A percentile compares a stretch with the other conserved stretches of the same genome.
phyloP scores from a whole-genome alignment of 2,113 vertebrate genomes.

The Xiphophorus hellerii region DNA sequence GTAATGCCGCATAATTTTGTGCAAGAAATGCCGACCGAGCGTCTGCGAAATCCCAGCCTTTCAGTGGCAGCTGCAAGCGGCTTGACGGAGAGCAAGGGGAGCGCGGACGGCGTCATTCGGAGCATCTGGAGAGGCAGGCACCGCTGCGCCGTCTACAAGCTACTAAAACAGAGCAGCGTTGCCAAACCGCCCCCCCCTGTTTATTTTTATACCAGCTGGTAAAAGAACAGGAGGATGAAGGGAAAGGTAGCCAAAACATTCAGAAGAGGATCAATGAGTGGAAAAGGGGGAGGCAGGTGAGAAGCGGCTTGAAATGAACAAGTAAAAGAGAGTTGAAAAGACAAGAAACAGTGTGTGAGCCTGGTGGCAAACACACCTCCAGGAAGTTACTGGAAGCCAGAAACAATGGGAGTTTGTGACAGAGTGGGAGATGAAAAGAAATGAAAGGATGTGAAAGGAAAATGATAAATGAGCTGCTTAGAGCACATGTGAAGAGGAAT shows the following conservation, averaged over 20 bases:
- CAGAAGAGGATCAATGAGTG: slow-evolving; percentile 53
- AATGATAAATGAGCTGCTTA: slow-evolving; percentile 7
- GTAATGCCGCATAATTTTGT: slow-evolving; percentile 50
- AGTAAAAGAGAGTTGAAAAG: slow-evolving; percentile 10
- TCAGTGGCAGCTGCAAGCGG: slow-evolving; percentile 71
- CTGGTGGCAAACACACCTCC: slow-evolving; percentile 28
- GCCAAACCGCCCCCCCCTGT: slow-evolving; percentile 43
- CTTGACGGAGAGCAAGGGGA: slow-evolving; percentile 39
- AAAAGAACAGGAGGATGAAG: slow-evolving; percentile 50
- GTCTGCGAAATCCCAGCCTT: slow-evolving; percentile 72
- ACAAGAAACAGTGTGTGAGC: slow-evolving; percentile 4
- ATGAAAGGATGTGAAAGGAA: slow-evolving; percentile 4
- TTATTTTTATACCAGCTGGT: slow-evolving; percentile 64
- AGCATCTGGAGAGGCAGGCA: slow-evolving; percentile 73
- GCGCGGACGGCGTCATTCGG: slow-evolving; percentile 46
- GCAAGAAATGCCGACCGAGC: slow-evolving; percentile 64
- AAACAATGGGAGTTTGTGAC: slow-evolving; percentile 52
- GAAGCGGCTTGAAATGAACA: slow-evolving; percentile 34
- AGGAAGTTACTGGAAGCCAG: slow-evolving; percentile 61
- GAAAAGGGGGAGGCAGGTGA: slow-evolving; percentile 54
- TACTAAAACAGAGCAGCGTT: slow-evolving; percentile 50
- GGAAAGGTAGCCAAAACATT: slow-evolving; percentile 49
- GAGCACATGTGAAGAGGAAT: slow-evolving; percentile 21
- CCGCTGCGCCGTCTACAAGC: slow-evolving; percentile 43
- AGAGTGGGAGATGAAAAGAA: slow-evolving; percentile 19